Percentiles rank a stretch among this genome's conserved stretches.
Conservation (phyloP, 2,888 invertebrate genomes). For the Cactoblastis cactorum region DNA sequence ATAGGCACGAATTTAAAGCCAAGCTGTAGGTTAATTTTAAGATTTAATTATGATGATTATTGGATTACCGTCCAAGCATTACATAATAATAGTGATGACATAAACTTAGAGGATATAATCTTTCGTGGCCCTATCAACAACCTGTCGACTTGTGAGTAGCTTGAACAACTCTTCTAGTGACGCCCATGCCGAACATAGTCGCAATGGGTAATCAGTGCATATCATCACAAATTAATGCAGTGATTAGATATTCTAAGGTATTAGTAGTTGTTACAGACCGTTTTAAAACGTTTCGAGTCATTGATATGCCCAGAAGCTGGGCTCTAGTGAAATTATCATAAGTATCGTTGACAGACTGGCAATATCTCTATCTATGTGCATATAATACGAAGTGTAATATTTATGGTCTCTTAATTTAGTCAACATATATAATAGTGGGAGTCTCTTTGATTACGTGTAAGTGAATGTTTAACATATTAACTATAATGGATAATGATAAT, state of each 20-base stretch:
- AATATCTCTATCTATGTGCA: slow-evolving; percentile 76
- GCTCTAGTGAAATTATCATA: slow-evolving; percentile 75
- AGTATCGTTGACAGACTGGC: slow-evolving; percentile 77
- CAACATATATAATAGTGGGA: slow-evolving; percentile 78
- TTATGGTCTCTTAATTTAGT: slow-evolving; percentile 78
- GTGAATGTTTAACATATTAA: slow-evolving; percentile 70
- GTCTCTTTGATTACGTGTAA: slow-evolving; percentile 73
- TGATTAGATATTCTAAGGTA: slow-evolving; percentile 78
- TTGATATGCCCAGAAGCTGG: slow-evolving; percentile 73
- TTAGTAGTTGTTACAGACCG: slow-evolving; percentile 76
- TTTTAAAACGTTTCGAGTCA: slow-evolving; percentile 73
- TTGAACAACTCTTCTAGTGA: slow-evolving; percentile 57
- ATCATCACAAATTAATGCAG: slow-evolving; percentile 78
- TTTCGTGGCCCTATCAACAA: slow-evolving; percentile 59
- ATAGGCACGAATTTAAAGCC: slow-evolving; percentile 77
- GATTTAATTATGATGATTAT: slow-evolving; percentile 67
- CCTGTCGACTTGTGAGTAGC: slow-evolving; percentile 56
- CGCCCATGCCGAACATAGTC: slow-evolving; percentile 61
- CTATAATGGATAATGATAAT: slow-evolving; percentile 58
- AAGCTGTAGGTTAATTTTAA: slow-evolving; percentile 75
- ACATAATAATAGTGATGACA: slow-evolving; percentile 72
- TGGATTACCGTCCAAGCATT: slow-evolving; percentile 77
- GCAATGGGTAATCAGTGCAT: slow-evolving; percentile 75
- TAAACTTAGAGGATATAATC: slow-evolving; percentile 61
- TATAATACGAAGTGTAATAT: slow-evolving; percentile 75